Evolutionary conservation across 2,888 invertebrate genomes (phyloP), one percentile per base, ranked within the genome.

Genomic region (Synergus itoensis): DNA sequence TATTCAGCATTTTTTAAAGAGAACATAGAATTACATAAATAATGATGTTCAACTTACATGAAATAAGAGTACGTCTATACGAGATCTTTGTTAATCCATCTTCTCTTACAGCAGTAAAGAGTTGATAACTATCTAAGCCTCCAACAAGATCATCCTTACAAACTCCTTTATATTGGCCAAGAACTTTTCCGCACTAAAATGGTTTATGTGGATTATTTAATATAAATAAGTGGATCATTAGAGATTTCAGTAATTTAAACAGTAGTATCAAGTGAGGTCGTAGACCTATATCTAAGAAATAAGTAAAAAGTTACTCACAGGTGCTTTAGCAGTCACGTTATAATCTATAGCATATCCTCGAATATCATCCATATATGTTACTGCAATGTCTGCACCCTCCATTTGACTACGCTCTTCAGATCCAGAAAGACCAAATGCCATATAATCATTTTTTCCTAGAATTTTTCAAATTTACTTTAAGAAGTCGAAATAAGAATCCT

Each of bases 401-500:
- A 98, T 98, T 92, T 95, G 94, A 85, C 97, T 96, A 62, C 93
- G 93, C 28, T 93, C 93, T 11, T 93, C 93, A 0, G 96, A 95
- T 75, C 98, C 98, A 40, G 98, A 98, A 77, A 98, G 93, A 48
- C 98, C 98, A 92, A 98, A 98, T 16, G 97, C 95, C 95, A 98
- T 96, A 92, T 98, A 98, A 86, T 97, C 97, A 87, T 96, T 93
- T 85, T 95, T 94, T 93, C 93, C 95, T 94, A 88, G 0, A 79
- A 45, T 4, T 69, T 69, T 11, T 12, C 9, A 57, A 16, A 53
- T 53, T 75, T 53, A 48, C 7, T 53, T 53, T 8, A 9, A 9
- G 9, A n/a, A 53, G 3, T 18, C 3, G 9, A 53, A n/a, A n/a
- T 11, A 5, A 60, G 18, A 60, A 45, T 63, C 18, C n/a, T 64